These are phyloP conservation scores for Acronicta alni DNA, from an alignment of 2,888 invertebrate genomes.

Conservation along the genomic window DNA sequence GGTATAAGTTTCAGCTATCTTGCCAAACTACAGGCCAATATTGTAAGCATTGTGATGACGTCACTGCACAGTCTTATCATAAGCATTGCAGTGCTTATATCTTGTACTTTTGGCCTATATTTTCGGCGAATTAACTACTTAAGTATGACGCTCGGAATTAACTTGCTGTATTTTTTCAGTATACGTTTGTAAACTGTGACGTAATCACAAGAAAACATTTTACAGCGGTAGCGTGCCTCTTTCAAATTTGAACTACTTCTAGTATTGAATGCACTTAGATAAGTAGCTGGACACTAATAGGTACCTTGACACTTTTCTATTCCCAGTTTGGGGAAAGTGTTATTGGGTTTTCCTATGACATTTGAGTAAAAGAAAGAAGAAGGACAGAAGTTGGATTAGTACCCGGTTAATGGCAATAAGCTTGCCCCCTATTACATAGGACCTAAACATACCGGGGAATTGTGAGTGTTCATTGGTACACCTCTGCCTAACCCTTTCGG, in stretches of 20 bases:
- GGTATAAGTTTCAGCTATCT: slow-evolving; percentile 38
- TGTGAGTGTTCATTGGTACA: too few relatives aligned
- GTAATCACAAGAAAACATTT: slow-evolving; percentile 12
- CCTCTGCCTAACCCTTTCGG: too few relatives aligned
- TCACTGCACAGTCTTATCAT: slow-evolving; percentile 51
- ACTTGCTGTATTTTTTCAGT: background rate
- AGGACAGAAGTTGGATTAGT: too few relatives aligned
- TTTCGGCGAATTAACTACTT: background rate
- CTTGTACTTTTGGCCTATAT: slow-evolving; percentile 6
- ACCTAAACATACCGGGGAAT: too few relatives aligned
- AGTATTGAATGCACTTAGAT: background rate
- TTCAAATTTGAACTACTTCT: slow-evolving; percentile 21
- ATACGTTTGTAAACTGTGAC: slow-evolving; percentile 13
- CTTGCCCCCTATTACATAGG: too few relatives aligned
- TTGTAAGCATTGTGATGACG: slow-evolving; percentile 57
- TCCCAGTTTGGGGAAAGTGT: too few relatives aligned
- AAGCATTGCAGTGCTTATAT: slow-evolving; percentile 20
- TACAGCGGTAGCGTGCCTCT: slow-evolving; percentile 30
- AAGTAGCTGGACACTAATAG: too few relatives aligned
- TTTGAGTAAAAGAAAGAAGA: too few relatives aligned
- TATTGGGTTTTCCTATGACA: too few relatives aligned
- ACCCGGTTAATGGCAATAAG: too few relatives aligned
- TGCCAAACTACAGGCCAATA: slow-evolving; percentile 50
- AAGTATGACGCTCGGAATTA: background rate
- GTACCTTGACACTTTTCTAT: too few relatives aligned